phyloP scores from a whole-genome alignment of 2,113 vertebrate species.

The Ancistrus triradiatus region DNA sequence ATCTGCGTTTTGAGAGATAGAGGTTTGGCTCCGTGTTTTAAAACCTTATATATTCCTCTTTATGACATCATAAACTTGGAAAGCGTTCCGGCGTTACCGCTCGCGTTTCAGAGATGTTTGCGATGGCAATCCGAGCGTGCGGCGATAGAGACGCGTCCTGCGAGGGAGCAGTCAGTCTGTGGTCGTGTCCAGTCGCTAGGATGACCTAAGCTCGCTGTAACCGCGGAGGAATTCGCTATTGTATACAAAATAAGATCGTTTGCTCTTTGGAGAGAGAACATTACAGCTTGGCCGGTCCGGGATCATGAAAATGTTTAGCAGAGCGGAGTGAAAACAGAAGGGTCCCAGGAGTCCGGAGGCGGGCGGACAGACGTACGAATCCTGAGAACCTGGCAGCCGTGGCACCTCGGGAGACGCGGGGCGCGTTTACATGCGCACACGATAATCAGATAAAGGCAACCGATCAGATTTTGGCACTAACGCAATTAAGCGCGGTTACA shows the following conservation, averaged over 20 bases:
- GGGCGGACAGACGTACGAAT: slow-evolving; percentile 10
- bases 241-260: slow-evolving; percentile 30
- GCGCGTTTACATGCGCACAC: no score
- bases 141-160: no score
- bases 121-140: slow-evolving; percentile 16
- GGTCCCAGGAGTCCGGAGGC: slow-evolving; percentile 51
- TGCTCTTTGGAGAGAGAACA: slow-evolving; percentile 53
- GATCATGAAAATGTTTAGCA: slow-evolving; percentile 67
- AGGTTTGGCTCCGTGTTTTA: slow-evolving; percentile 29
- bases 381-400: no score
- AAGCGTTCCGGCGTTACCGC: slow-evolving; percentile 35
- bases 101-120: slow-evolving; percentile 22
- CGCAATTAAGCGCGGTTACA: no score
- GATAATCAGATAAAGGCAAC: no score
- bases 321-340: slow-evolving; percentile 57
- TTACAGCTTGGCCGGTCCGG: slow-evolving; percentile 59
- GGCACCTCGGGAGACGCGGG: no score
- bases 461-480: no score
- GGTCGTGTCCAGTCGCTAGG: slow-evolving; percentile 14
- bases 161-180: background rate
- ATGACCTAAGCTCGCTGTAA: slow-evolving; percentile 9
- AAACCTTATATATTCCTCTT: slow-evolving; percentile 43
- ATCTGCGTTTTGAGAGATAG: slow-evolving; percentile 10
- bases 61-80: slow-evolving; percentile 45
- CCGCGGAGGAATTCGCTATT: background rate